Conservation (phyloP, 1,140 invertebrate genomes). For the Dolichoris vasculosae region DNA sequence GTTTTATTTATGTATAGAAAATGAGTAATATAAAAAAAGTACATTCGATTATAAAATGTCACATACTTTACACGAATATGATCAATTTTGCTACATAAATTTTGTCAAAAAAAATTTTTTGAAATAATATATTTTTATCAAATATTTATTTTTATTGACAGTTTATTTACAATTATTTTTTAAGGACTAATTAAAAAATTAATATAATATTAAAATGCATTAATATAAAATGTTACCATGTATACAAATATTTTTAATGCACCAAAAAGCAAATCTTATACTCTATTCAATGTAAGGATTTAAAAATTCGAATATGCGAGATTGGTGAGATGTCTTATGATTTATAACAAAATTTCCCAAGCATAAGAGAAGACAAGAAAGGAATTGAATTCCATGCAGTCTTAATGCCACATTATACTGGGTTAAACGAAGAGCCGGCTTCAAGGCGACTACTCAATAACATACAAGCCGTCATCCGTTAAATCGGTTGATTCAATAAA, state of each 20-base stretch:
- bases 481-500: slow-evolving; percentile 75
- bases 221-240: no score
- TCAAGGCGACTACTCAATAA: slow-evolving; percentile 27
- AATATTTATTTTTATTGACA: no score
- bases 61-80: no score
- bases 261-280: background rate
- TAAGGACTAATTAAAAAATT: no score
- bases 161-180: no score
- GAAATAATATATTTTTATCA: no score
- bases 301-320: background rate
- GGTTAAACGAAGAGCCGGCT: background rate
- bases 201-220: no score
- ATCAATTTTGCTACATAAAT: no score
- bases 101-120: no score
- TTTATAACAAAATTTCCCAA: slow-evolving; percentile 25
- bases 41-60: no score
- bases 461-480: slow-evolving; percentile 62
- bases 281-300: background rate
- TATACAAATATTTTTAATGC: background rate
- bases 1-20: no score
- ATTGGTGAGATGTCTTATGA: background rate
- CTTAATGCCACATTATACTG: slow-evolving; percentile 13
- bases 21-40: no score
- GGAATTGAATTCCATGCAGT: slow-evolving; percentile 39
- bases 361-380: background rate